Percentiles rank a stretch among this genome's conserved stretches.
Conservation (phyloP, 2,797 vertebrate species). For the Oreochromis grahami region DNA sequence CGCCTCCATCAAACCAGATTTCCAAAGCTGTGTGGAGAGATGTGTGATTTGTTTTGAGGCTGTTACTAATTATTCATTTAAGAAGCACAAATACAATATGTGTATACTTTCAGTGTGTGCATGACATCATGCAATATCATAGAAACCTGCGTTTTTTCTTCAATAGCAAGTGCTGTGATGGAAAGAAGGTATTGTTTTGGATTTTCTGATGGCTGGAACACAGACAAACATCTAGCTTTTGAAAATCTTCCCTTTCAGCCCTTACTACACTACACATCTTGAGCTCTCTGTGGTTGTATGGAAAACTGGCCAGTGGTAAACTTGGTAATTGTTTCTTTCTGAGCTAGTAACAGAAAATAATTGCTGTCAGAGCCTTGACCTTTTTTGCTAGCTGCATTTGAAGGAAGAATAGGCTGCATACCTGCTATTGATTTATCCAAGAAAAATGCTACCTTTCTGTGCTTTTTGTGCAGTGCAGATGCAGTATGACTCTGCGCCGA, state of each 20-base stretch:
- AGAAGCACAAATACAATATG: not conserved
- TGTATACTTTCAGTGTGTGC: not conserved
- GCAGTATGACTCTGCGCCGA: not conserved
- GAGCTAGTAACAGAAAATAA: not conserved
- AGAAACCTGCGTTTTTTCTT: not conserved
- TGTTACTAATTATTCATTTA: not conserved
- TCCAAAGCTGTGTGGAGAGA: not conserved
- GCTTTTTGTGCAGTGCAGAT: not conserved
- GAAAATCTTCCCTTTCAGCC: not conserved
- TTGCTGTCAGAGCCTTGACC: constrained; percentile 20
- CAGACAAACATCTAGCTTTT: not conserved
- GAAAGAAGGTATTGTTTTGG: not conserved
- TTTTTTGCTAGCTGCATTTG: not conserved
- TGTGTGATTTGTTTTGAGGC: not conserved
- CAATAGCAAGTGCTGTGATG: not conserved
- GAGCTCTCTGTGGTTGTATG: not conserved
- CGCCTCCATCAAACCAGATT: not conserved
- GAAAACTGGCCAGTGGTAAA: not conserved
- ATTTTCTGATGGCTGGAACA: not conserved
- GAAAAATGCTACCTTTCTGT: not conserved
- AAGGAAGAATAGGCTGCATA: not conserved
- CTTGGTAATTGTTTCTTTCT: not conserved
- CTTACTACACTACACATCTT: not conserved
- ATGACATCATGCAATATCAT: not conserved
- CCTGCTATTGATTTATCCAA: not conserved